Evolutionary conservation across 2,888 invertebrate species (phyloP).

Genomic region (Drosophila setosimentum): DNA sequence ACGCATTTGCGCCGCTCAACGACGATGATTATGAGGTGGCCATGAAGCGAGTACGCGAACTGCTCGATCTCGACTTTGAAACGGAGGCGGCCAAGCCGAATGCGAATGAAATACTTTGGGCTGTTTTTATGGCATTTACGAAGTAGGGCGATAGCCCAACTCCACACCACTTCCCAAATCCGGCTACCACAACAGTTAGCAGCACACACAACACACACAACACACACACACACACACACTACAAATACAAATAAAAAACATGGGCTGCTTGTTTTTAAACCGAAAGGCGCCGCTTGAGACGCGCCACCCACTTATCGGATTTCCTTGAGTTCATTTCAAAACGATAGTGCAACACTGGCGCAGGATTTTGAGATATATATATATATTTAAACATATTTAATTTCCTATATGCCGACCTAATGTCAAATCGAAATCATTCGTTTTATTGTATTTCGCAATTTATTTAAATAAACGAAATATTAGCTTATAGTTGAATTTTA

Average conservation of each 20-base stretch:
- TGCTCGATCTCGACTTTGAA: conserved; percentile 98
- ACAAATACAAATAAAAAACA: conserved; percentile 17
- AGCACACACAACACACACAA: conserved; percentile 24
- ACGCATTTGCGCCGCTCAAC: conserved; percentile 98
- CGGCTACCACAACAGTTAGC: conserved; percentile 22
- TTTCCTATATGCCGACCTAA: conserved; percentile 21
- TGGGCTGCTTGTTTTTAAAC: conserved; percentile 53
- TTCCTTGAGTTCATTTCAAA: conserved; percentile 45
- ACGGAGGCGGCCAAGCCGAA: conserved; percentile 96
- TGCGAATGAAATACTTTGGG: conserved; percentile 98
- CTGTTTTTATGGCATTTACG: conserved; percentile 98
- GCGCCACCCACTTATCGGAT: conserved; percentile 14
- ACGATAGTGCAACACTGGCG: conserved; percentile 20
- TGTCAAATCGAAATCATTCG: conserved; percentile 35
- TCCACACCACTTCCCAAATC: conserved; percentile 20
- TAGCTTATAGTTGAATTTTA: conserved; percentile 59
- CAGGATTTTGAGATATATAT: conserved; percentile 19
- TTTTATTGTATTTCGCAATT: conserved; percentile 41
- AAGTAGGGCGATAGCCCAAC: conserved; percentile 88
- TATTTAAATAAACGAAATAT: conserved; percentile 57
- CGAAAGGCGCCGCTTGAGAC: conserved; percentile 15
- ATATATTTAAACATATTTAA: conserved; percentile 10
- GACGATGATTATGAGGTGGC: conserved; percentile 99
- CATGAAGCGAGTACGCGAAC: conserved; percentile 97
- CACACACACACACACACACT: conserved; percentile 11